phyloP scores from a whole-genome alignment of 2,113 vertebrate species.

The Eidolon helvum region DNA sequence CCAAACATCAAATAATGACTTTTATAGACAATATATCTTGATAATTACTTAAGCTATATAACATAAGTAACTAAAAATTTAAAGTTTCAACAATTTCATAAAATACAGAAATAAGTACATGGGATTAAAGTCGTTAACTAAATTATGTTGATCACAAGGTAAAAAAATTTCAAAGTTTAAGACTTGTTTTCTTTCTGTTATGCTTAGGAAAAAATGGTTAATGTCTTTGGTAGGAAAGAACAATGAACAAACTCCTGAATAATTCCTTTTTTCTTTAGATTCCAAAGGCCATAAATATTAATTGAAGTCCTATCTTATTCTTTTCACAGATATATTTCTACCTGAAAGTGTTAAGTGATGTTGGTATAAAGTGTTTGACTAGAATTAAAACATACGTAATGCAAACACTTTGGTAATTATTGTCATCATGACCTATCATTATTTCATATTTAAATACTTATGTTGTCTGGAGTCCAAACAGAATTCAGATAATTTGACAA shows the following conservation, averaged over 20 bases:
- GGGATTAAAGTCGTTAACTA: not conserved
- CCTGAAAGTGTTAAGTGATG: conserved; percentile 1
- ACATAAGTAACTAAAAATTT: not conserved
- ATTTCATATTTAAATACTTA: not conserved
- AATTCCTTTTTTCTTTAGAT: not conserved
- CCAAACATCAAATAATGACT: conserved; percentile 36
- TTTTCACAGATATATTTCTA: conserved; percentile 30
- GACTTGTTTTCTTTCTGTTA: conserved; percentile 11
- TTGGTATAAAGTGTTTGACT: conserved; percentile 28
- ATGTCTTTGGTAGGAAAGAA: not conserved
- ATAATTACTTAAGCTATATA: not conserved
- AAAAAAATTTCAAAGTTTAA: not conserved
- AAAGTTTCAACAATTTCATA: conserved; percentile 13
- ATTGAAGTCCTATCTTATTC: not conserved
- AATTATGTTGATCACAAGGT: not conserved
- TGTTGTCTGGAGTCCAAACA: not conserved
- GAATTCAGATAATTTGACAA: conserved; percentile 29
- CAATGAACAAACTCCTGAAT: not conserved
- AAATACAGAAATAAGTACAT: conserved; percentile 8
- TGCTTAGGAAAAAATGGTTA: not conserved
- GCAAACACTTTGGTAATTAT: not conserved
- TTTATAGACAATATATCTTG: not conserved
- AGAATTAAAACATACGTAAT: not conserved
- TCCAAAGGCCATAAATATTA: not conserved
- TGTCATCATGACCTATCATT: not conserved